Evolutionary conservation across 92 coral and sea anemone genomes (phyloP), one percentile per base, ranked within the genome.

Genomic region (Pocillopora meandrina): DNA sequence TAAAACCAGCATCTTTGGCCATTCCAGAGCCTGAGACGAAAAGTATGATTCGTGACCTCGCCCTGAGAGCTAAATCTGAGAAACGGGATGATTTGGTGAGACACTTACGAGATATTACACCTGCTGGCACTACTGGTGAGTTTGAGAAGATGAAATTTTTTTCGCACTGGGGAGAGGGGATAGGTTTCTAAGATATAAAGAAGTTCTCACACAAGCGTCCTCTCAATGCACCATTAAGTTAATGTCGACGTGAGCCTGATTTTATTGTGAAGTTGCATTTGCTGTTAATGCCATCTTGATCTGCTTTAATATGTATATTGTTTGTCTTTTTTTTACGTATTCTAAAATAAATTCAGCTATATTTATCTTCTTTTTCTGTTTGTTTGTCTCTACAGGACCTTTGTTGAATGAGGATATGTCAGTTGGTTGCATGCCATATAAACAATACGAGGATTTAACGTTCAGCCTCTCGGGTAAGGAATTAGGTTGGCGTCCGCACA

Each of bases 401-500:
- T 35, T 73, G 35, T 55, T 73, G 77, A 23, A 55, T 13, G 77
- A 73, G 77, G 21, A 73, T n/a, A 60, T 73, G 2, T 60, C 55
- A 52, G 62, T 73, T 20, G 35, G 61, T 10, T 35, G 77, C 23
- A 73, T 73, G 34, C 77, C 77, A 20, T 73, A 49, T 13, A 36
- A 13, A 17, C 61, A 1, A 57, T 52, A 61, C n/a, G 21, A 49
- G 61, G 62, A 73, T 14, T 56, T 73, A 21, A 73, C 77, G 21
- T 73, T 73, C 20, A 73, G 62, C 57, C 77, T 73, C 18, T 73
- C 61, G 55, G 62, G 77, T 73, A 73, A 52, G 77, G 20, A 16
- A 10, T 7, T 18, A 63, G 3, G 11, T 1, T 18, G 0, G 21
- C 31, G n/a, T 6, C 20, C 5, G 19, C 7, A 42, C 49, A 42